Evolutionary conservation across 35 echinoderm and acorn worm species (phyloP).

Genomic region (Heliocidaris tuberculata): DNA sequence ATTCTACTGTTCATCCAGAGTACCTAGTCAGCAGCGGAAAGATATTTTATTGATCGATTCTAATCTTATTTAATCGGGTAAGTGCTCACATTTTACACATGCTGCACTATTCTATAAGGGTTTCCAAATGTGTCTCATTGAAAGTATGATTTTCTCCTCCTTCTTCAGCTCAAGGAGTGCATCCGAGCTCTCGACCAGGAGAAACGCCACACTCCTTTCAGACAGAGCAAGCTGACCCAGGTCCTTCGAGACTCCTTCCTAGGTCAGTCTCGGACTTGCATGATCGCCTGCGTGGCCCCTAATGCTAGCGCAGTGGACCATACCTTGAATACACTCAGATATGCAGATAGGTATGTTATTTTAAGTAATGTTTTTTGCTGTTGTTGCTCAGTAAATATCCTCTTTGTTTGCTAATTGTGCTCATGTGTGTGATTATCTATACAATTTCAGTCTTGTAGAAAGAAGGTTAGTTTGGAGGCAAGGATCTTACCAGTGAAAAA

Average conservation of each 20-base stretch:
- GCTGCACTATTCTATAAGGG: too few species aligned
- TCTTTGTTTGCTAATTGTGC: not conserved
- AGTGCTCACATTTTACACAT: too few species aligned
- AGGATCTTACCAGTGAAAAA: too few species aligned
- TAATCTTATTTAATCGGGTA: too few species aligned
- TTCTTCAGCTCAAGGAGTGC: conserved; percentile 86
- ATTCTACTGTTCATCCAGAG: too few species aligned
- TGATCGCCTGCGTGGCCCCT: conserved; percentile 87
- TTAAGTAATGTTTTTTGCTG: not conserved
- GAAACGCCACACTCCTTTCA: conserved; percentile 85
- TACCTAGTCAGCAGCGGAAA: too few species aligned
- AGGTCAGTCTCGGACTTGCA: conserved; percentile 81
- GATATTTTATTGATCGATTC: too few species aligned
- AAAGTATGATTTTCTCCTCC: not conserved
- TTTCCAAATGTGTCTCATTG: not conserved
- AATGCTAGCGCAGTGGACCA: conserved; percentile 68
- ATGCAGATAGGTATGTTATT: conserved; percentile 84
- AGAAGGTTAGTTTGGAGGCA: too few species aligned
- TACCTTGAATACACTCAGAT: conserved; percentile 96
- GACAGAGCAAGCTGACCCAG: conserved; percentile 97
- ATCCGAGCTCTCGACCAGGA: conserved; percentile 95
- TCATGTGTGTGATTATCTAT: not conserved
- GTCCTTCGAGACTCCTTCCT: conserved; percentile 87
- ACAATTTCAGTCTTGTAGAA: too few species aligned
- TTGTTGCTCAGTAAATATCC: not conserved